Base-by-base conservation (phyloP, 2,888 invertebrate species). In the Druceiella hillmani region DNA sequence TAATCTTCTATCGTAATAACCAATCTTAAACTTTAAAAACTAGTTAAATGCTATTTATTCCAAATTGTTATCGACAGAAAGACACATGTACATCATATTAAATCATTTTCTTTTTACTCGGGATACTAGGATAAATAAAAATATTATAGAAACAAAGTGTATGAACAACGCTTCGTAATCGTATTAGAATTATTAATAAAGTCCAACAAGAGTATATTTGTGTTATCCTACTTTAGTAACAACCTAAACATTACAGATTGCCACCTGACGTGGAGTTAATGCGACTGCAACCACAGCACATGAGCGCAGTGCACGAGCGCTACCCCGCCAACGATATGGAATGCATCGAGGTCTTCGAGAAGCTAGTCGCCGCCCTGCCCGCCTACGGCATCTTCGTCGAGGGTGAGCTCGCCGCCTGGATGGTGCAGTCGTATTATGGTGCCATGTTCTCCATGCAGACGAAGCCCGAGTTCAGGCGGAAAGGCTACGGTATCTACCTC, bases 371-470 rank as follows among this genome's bases (percentile, higher is more conserved):
- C 40, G 79, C 79, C 54, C 71, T 89, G 48, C 87, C 88, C 6
- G 88, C 87, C 11, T 84, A 83, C 59, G 89, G 88, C 22, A 80
- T 89, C 46, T 88, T 88, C 62, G 80, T 76, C 54, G 75, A 75
- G 37, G 85, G 83, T 33, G 78, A 82, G 52, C 67, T 89, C 46
- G 88, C 87, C 20, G 89, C 89, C 15, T 89, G 89, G 89, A 89
- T 89, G 89, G 85, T 89, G 31, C 89, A 89, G 61, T 87, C 87
- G 12, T 89, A 89, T 64, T 89, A 89, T 62, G 89, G 89, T 14
- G 89, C 89, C 44, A 89, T 89, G 89, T 89, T 89, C 69, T 88
- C 88, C 33, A 89, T 89, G 89, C 88, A 89, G 66, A 89, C 89
- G 39, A 77, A 80, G 54, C 84, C 84, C 33, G 81, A 84, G 60